Conservation (phyloP, 1,140 invertebrate genomes). For the Nephotettix cincticeps region DNA sequence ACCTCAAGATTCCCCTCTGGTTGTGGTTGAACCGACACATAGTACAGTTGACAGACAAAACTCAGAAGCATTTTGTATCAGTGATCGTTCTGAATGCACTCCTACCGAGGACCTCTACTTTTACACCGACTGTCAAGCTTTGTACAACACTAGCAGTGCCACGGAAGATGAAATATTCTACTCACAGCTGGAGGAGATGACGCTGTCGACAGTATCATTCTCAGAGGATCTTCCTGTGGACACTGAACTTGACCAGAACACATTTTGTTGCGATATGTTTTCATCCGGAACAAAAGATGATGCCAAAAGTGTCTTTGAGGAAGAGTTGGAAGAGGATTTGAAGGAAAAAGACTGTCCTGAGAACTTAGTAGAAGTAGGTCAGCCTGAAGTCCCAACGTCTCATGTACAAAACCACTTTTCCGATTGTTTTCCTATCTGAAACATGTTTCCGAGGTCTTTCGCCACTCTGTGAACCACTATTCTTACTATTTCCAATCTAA, state of each 20-base stretch:
- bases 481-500: too few species aligned
- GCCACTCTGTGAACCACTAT: not conserved
- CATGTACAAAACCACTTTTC: constrained; percentile 18
- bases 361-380: not conserved
- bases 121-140: not conserved
- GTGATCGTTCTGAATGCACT: constrained; percentile 1
- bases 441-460: not conserved
- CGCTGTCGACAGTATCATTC: not conserved
- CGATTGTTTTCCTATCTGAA: constrained; percentile 14
- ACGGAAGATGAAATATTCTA: constrained; percentile 23
- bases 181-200: constrained; percentile 16
- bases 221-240: constrained; percentile 7
- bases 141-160: not conserved
- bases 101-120: constrained; percentile 5
- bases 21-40: not conserved
- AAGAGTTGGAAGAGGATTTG: constrained; percentile 12
- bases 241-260: not conserved
- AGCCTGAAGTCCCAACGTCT: not conserved
- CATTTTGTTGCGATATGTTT: constrained; percentile 16
- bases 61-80: not conserved
- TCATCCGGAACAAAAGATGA: not conserved
- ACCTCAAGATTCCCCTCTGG: not conserved
- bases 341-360: not conserved
- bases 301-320: constrained; percentile 22
- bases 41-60: not conserved